Conservation (phyloP, 2,113 vertebrate species). For the Melanocharis versteri region DNA sequence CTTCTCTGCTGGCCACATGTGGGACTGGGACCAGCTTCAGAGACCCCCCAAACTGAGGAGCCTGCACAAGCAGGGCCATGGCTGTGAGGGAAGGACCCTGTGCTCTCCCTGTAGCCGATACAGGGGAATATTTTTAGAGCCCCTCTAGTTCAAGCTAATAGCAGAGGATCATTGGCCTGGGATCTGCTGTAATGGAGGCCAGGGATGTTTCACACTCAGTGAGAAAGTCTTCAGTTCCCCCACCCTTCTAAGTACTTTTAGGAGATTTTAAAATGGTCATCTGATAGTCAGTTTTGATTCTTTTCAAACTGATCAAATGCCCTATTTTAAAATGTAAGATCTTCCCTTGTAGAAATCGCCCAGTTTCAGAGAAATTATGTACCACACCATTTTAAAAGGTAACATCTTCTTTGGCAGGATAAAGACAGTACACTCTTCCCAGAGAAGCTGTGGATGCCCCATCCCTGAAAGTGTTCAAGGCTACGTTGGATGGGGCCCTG, state of each 20-base stretch:
- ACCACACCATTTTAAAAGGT: background rate
- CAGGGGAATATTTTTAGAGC: background rate
- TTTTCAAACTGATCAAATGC: background rate
- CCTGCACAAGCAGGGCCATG: rapidly evolving
- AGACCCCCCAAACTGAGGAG: background rate
- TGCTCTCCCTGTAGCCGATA: background rate
- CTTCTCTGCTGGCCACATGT: background rate
- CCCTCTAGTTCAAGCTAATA: background rate
- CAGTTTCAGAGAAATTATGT: background rate
- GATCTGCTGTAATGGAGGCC: rapidly evolving
- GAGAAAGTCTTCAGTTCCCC: background rate
- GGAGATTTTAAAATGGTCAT: background rate
- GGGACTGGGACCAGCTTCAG: background rate
- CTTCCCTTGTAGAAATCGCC: background rate
- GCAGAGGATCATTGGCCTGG: background rate
- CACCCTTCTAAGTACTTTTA: background rate
- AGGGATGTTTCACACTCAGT: background rate
- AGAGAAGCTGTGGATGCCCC: background rate
- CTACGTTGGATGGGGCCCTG: background rate
- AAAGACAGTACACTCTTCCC: background rate
- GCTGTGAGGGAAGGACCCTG: background rate
- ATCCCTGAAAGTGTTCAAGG: background rate
- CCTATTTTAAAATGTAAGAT: background rate
- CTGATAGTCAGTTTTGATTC: background rate
- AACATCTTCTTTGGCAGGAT: background rate